These are phyloP conservation scores for Colistium nudipinnis DNA, from an alignment of 2,113 vertebrate species.

Conservation along the genomic window DNA sequence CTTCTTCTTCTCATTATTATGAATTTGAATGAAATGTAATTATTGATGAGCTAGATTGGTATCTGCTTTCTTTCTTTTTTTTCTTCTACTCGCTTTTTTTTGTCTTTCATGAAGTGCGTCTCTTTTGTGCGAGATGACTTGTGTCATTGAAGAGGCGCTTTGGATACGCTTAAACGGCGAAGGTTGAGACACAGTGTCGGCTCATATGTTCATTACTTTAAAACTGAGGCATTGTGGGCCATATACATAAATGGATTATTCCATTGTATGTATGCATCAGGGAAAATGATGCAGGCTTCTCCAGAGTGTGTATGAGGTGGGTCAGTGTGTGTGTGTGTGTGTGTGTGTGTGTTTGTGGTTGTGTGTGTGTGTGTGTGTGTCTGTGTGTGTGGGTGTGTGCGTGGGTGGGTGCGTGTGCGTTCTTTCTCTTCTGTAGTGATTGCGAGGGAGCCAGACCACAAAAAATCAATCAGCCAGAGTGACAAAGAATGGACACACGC, in stretches of 20 bases:
- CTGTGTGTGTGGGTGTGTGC: not conserved
- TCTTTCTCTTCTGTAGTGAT: constrained; percentile 27
- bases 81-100: too few species aligned
- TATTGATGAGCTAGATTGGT: not conserved
- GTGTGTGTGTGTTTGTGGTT: not conserved
- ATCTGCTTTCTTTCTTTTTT: not conserved
- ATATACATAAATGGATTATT: constrained; percentile 48
- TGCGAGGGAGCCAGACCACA: constrained; percentile 40
- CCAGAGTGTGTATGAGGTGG: not conserved
- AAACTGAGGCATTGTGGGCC: constrained; percentile 17
- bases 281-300: constrained; percentile 35
- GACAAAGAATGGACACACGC: constrained; percentile 42
- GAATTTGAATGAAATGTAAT: not conserved
- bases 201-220: constrained; percentile 63
- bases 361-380: not conserved
- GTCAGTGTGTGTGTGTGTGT: not conserved
- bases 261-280: constrained; percentile 37
- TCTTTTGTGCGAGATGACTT: constrained; percentile 17
- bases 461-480: constrained; percentile 70
- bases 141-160: constrained; percentile 35
- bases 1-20: not conserved
- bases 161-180: not conserved
- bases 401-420: not conserved
- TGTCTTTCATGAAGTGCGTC: not conserved
- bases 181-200: constrained; percentile 20